Evolutionary conservation across 2,113 vertebrate species (phyloP).

Genomic region (Gobiocypris rarus): DNA sequence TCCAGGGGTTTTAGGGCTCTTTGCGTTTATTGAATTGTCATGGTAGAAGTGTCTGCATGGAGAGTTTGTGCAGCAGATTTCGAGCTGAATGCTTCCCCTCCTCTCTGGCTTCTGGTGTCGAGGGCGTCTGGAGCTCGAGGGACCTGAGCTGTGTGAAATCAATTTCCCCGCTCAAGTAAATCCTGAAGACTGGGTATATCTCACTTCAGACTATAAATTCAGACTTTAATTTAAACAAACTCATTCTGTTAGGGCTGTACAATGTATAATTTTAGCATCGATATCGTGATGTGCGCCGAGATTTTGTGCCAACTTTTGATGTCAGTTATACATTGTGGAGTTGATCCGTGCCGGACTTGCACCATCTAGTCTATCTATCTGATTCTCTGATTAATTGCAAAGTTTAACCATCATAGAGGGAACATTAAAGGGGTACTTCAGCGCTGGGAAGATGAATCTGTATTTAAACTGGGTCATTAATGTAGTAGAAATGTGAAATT

Average conservation of each 20-base stretch:
- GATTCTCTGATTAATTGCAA: too few relatives aligned
- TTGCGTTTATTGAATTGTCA: background rate
- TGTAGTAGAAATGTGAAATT: too few relatives aligned
- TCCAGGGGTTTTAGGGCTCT: background rate
- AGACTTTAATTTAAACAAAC: background rate
- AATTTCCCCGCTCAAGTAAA: conserved; percentile 24
- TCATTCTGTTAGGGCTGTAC: background rate
- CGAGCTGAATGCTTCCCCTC: background rate
- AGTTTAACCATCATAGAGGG: too few relatives aligned
- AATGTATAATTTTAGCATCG: too few relatives aligned
- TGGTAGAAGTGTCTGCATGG: background rate
- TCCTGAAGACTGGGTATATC: background rate
- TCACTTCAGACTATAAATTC: conserved; percentile 10
- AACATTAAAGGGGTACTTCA: too few relatives aligned
- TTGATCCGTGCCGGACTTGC: too few relatives aligned
- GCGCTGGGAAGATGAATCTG: too few relatives aligned
- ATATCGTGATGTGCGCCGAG: too few relatives aligned
- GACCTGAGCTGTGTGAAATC: conserved; percentile 19
- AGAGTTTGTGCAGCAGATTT: background rate
- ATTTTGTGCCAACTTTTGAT: too few relatives aligned
- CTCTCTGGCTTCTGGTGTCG: background rate
- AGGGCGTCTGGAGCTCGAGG: background rate
- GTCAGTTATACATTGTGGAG: too few relatives aligned
- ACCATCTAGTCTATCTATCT: too few relatives aligned
- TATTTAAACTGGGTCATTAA: too few relatives aligned